These are phyloP conservation scores for Lochmaea capreae DNA, from an alignment of 2,888 invertebrate species.

Conservation along the genomic window DNA sequence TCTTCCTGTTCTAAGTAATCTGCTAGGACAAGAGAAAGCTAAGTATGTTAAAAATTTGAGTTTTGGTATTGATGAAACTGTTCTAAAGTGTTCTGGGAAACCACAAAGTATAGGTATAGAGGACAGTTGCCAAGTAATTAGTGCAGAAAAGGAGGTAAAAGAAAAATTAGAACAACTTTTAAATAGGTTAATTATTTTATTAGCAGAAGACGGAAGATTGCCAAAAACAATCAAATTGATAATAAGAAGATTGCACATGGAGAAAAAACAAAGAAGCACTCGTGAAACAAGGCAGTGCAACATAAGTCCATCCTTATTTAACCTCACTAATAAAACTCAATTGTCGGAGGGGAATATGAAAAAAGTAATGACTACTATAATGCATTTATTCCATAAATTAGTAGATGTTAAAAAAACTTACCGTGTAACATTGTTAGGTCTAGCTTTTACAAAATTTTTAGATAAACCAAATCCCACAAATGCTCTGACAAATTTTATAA, in stretches of 20 bases:
- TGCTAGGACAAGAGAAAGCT: slow-evolving; percentile 77
- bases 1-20: slow-evolving; percentile 66
- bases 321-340: slow-evolving; percentile 53
- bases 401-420: slow-evolving; percentile 80
- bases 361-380: slow-evolving; percentile 76
- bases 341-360: slow-evolving; percentile 69
- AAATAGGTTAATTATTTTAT: slow-evolving; percentile 76
- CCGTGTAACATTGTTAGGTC: slow-evolving; percentile 83
- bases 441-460: slow-evolving; percentile 85
- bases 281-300: slow-evolving; percentile 82
- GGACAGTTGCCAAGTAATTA: slow-evolving; percentile 81
- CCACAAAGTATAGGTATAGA: slow-evolving; percentile 85
- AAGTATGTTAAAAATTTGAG: slow-evolving; percentile 77
- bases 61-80: slow-evolving; percentile 79
- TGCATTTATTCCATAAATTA: slow-evolving; percentile 81
- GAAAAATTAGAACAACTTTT: slow-evolving; percentile 77
- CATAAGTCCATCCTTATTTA: slow-evolving; percentile 75
- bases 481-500: slow-evolving; percentile 76
- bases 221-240: slow-evolving; percentile 82
- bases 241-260: slow-evolving; percentile 78
- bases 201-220: slow-evolving; percentile 82
- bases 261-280: slow-evolving; percentile 71
- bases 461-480: slow-evolving; percentile 75
- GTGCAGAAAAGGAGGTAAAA: slow-evolving; percentile 79
- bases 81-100: slow-evolving; percentile 80